Evolutionary conservation across 2,113 vertebrate genomes (phyloP).

Genomic region (Danionella cerebrum): DNA sequence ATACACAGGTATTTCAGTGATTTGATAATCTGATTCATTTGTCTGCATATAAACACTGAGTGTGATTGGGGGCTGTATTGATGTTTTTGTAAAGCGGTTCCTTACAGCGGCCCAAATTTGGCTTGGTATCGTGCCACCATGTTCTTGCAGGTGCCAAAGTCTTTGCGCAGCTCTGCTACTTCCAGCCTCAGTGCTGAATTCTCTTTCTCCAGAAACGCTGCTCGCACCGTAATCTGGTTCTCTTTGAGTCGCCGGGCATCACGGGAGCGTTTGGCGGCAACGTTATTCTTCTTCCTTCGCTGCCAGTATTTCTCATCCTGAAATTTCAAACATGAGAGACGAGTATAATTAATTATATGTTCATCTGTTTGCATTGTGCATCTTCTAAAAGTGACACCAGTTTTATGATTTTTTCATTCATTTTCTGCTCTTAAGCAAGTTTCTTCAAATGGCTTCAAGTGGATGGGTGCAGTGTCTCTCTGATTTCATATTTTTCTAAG

Average conservation of each 20-base stretch:
- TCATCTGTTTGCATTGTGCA: too few relatives aligned
- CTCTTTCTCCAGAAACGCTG: constrained; percentile 92
- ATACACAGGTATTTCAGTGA: too few relatives aligned
- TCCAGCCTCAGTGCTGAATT: constrained; percentile 85
- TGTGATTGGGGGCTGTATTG: constrained; percentile 1
- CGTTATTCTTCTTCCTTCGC: constrained; percentile 89
- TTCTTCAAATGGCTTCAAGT: too few relatives aligned
- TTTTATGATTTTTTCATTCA: too few relatives aligned
- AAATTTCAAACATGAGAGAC: too few relatives aligned
- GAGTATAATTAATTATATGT: too few relatives aligned
- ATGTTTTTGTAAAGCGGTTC: constrained; percentile 14
- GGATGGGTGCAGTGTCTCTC: too few relatives aligned
- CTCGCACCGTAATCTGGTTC: constrained; percentile 94
- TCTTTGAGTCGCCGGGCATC: constrained; percentile 91
- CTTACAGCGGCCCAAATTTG: constrained; percentile 88
- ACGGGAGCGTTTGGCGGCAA: constrained; percentile 91
- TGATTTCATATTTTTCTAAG: too few relatives aligned
- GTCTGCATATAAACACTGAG: not conserved
- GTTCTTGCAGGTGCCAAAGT: constrained; percentile 81
- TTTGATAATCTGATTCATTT: too few relatives aligned
- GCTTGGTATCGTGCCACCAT: constrained; percentile 75
- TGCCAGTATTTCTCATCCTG: constrained; percentile 95
- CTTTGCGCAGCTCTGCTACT: constrained; percentile 86
- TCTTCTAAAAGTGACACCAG: too few relatives aligned
- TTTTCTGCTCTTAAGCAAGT: too few relatives aligned